phyloP scores from a whole-genome alignment of 2,797 vertebrate species.

The Acanthornis magna region DNA sequence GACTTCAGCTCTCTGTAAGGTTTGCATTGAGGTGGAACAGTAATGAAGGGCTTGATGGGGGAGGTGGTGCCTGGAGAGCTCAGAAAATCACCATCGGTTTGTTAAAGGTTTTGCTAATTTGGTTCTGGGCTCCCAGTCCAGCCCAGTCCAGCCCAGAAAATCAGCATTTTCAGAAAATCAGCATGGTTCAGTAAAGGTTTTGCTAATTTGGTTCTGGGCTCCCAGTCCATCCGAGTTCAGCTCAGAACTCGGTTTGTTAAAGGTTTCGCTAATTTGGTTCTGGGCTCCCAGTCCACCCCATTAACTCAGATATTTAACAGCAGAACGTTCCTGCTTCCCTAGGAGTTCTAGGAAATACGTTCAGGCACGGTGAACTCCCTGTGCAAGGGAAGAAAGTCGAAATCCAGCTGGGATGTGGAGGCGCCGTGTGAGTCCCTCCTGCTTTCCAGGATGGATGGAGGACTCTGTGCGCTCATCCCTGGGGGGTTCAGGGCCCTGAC shows the following conservation, averaged over 20 bases:
- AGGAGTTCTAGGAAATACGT: fast-evolving
- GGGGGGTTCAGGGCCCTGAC: fast-evolving
- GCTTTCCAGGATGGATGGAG: not conserved
- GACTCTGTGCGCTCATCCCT: not conserved
- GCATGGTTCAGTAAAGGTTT: not conserved
- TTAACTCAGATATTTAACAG: not conserved
- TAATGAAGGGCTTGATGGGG: not conserved
- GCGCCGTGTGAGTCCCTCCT: not conserved
- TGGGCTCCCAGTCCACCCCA: not conserved
- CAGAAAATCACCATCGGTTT: fast-evolving
- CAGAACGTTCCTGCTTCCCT: fast-evolving
- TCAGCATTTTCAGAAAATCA: not conserved
- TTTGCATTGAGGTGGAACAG: not conserved
- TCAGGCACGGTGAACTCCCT: fast-evolving
- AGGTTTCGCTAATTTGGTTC: not conserved
- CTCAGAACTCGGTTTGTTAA: not conserved
- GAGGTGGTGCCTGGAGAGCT: not conserved
- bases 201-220: not conserved
- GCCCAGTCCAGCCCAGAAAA: not conserved
- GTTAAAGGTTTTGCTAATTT: not conserved
- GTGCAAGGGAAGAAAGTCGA: not conserved
- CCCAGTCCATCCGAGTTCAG: not conserved
- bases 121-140: not conserved
- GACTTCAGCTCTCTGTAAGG: not conserved
- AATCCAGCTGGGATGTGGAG: not conserved